These are phyloP conservation scores for Dryoscopus gambensis DNA, from an alignment of 2,113 vertebrate species.

Conservation along the genomic window DNA sequence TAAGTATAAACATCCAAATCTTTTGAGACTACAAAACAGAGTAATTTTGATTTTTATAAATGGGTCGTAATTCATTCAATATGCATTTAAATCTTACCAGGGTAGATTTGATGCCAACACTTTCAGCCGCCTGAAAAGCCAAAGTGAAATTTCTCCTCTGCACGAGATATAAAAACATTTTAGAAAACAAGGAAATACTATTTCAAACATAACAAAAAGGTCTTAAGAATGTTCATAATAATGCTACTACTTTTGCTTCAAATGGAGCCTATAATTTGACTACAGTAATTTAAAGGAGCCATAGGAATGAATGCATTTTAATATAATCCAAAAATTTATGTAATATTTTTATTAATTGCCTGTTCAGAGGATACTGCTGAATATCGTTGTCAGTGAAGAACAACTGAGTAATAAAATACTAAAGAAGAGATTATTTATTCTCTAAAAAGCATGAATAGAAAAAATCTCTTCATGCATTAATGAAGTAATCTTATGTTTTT, in stretches of 20 bases:
- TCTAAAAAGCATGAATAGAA: neutral
- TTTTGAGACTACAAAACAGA: neutral
- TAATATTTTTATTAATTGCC: neutral
- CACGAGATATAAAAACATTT: neutral
- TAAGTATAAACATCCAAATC: neutral
- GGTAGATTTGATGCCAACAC: slow-evolving; percentile 96
- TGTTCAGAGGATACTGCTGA: neutral
- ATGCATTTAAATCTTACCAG: slow-evolving; percentile 80
- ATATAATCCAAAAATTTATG: neutral
- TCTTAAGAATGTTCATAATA: neutral
- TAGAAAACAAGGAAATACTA: neutral
- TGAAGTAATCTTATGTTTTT: neutral
- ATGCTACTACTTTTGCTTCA: neutral
- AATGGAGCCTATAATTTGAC: neutral
- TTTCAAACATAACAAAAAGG: neutral
- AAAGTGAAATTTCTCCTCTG: slow-evolving; percentile 95
- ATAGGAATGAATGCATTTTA: neutral
- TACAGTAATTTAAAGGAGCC: neutral
- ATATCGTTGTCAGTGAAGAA: neutral
- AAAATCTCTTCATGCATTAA: neutral
- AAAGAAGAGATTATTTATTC: neutral
- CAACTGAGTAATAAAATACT: neutral
- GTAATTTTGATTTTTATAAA: neutral
- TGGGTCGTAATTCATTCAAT: neutral
- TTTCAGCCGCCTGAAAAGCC: slow-evolving; percentile 97